Base-by-base conservation (phyloP, 2,113 vertebrate species). In the Phylloscopus trochiloides region DNA sequence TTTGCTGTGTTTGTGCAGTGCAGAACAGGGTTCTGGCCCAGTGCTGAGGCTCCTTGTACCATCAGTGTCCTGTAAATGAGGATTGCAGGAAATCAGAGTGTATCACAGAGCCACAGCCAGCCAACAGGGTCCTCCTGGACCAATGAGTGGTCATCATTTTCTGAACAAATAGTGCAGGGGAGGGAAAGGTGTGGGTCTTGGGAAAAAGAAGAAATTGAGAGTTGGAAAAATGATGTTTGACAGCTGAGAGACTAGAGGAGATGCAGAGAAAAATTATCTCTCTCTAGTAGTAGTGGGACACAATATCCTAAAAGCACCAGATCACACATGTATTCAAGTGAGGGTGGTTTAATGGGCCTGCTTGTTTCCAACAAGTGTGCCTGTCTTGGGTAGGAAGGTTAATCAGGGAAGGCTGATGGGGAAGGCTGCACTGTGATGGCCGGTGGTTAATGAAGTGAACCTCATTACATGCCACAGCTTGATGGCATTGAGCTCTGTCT, bases 101-200 rank as follows among this genome's bases (percentile, higher is more conserved):
- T 43, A 52, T 48, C 47, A 45, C 29, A 59, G 34, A 51, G 68
- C 31, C 16, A 14, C 29, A 57, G 66, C 22, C 42, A 54, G 36
- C 12, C n/a, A 59, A 2, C 0, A 0, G 5, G 7, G 17, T 58
- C 34, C 50, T 74, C 38, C 24, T 55, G 48, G 38, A 58, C 29
- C 48, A 47, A 5, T 11, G 45, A 32, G 9, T 4, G 12, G 14
- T 67, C 31, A 77, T 28, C 5, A 19, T 96, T 88, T 95, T 68
- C 58, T 86, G 58, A 79, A 51, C 2, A 85, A 59, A 21, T 34
- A 55, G 8, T 43, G 31, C 31, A 84, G 34, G 45, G 25, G 6
- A 86, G 38, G 17, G 31, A 84, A 74, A 6, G n/a, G 6, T 62
- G 4, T 55, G 57, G 11, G 6, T 54, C 31, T 75, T 25, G 22